Base-by-base conservation (phyloP, 2,888 invertebrate species). In the Clusia tigrina region DNA sequence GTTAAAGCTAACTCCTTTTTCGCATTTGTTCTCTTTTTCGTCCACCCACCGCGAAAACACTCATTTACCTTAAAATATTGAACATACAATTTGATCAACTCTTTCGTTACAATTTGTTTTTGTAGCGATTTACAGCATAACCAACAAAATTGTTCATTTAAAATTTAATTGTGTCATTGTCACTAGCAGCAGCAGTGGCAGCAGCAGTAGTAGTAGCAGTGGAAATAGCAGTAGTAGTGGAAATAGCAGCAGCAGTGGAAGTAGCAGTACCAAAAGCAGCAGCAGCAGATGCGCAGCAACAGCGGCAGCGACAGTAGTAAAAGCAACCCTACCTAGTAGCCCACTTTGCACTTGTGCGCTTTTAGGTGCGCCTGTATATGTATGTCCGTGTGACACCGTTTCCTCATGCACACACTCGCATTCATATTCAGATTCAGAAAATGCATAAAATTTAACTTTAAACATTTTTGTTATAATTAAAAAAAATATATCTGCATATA, bases 91-190 rank as follows among this genome's bases (percentile, higher is more conserved):
- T n/a, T n/a, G n/a, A n/a, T n/a, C n/a, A n/a, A n/a, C n/a, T n/a
- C n/a, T n/a, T n/a, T n/a, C n/a, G n/a, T n/a, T n/a, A n/a, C n/a
- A n/a, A n/a, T n/a, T 32, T 32, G 5, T 32, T 9, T 12, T 32
- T 42, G 42, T 48, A 48, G 15, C 48, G 22, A 48, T 48, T 48
- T 48, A 3, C 22, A 20, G 18, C 48, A 48, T 22, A 17, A 54
- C n/a, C 55, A 54, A 54, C n/a, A 63, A 26, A 63, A 58, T 69
- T 68, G 67, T 72, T 75, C 66, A 70, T 71, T 74, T 72, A 58
- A 71, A 66, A 67, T 69, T 54, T 68, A 72, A 69, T 71, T 71
- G 74, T 74, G 74, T 74, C 74, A 74, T 72, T 74, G 75, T 71
- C 75, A 74, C 67, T 25, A 51, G 20, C 23, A 24, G 20, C 24